These are phyloP conservation scores for Cacatua alba DNA, from an alignment of 2,113 vertebrate genomes.

Conservation along the genomic window DNA sequence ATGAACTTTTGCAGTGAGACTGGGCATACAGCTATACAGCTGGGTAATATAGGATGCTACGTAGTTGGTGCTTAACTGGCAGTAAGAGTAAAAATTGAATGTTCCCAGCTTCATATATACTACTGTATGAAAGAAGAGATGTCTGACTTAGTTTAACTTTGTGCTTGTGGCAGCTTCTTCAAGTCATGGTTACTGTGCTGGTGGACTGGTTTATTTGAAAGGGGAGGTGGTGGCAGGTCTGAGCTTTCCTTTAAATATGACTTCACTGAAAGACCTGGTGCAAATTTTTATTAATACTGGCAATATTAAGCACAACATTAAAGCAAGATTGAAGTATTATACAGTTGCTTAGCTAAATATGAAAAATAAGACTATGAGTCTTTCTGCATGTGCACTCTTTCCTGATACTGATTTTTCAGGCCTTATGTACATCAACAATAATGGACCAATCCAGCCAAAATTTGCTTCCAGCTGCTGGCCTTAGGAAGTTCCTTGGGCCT, in stretches of 20 bases:
- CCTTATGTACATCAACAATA: constrained; percentile 16
- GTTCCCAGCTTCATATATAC: background rate
- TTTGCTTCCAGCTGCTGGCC: constrained; percentile 57
- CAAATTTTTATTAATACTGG: background rate
- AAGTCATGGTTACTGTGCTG: background rate
- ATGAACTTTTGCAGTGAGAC: background rate
- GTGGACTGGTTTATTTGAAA: background rate
- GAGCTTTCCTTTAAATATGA: background rate
- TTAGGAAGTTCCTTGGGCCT: constrained; percentile 53
- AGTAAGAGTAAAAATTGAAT: background rate
- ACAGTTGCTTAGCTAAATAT: background rate
- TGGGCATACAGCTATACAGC: background rate
- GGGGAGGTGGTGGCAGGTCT: background rate
- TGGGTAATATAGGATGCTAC: background rate
- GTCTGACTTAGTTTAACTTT: background rate
- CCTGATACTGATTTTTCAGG: constrained; percentile 10
- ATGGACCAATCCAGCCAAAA: constrained; percentile 49
- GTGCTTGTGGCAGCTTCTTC: background rate
- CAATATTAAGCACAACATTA: background rate
- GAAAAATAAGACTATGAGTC: background rate
- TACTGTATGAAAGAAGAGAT: background rate
- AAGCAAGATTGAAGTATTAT: background rate
- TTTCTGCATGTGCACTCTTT: background rate
- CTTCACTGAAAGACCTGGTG: background rate
- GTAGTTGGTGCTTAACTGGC: background rate